A percentile compares a stretch with the other conserved stretches of the same genome.
These are phyloP conservation scores for Noctua pronuba DNA, from an alignment of 2,888 invertebrate species.

Conservation along the genomic window DNA sequence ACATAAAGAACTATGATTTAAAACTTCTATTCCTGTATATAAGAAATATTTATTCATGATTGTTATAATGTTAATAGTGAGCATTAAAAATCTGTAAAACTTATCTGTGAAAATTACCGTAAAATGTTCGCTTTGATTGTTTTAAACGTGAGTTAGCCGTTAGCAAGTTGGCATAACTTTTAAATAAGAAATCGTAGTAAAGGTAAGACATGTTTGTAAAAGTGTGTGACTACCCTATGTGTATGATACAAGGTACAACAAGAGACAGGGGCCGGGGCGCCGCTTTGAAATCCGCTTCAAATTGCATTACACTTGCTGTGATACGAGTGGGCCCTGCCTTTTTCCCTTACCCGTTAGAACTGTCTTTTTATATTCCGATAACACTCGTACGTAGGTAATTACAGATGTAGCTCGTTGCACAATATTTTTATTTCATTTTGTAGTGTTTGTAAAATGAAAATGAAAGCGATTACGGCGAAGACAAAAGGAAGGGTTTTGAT, in stretches of 20 bases:
- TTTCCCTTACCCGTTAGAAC: slow-evolving; percentile 74
- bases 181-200: neutral
- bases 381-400: slow-evolving; percentile 81
- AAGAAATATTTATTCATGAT: too few species aligned
- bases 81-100: neutral
- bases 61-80: neutral
- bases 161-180: neutral
- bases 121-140: neutral
- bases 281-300: slow-evolving; percentile 83
- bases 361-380: slow-evolving; percentile 81
- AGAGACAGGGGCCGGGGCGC: slow-evolving; percentile 37
- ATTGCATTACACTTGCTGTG: slow-evolving; percentile 83
- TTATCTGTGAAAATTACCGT: neutral
- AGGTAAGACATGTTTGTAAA: slow-evolving; percentile 18
- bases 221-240: slow-evolving; percentile 25
- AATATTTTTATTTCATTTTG: slow-evolving; percentile 64
- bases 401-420: slow-evolving; percentile 70
- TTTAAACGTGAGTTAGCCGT: neutral
- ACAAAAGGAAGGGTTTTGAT: too few species aligned
- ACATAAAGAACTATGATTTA: neutral
- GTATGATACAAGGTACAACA: slow-evolving; percentile 19
- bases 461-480: too few species aligned
- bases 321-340: slow-evolving; percentile 79
- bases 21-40: neutral
- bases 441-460: slow-evolving; percentile 38